A percentile compares a stretch with the other conserved stretches of the same genome.
Evolutionary conservation across 2,888 invertebrate species (phyloP).

Genomic region (Hoplodrina blanda): DNA sequence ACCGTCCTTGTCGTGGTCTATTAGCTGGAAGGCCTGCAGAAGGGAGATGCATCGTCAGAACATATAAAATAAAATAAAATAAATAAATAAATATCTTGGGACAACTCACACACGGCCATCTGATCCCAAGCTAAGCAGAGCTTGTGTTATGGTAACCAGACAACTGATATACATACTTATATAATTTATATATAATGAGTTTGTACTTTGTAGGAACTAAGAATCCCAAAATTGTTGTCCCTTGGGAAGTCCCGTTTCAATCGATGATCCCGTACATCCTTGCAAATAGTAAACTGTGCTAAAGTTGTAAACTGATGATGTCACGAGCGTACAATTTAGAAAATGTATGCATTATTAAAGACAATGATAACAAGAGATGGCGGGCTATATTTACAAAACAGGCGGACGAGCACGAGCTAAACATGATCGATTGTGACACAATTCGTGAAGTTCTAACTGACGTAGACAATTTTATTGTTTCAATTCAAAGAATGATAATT

Average conservation of each 20-base stretch:
- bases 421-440: slow-evolving; percentile 61
- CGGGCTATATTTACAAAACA: slow-evolving; percentile 78
- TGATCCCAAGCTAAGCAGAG: too few species aligned
- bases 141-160: too few species aligned
- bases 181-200: too few species aligned
- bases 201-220: neutral
- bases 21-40: slow-evolving; percentile 96
- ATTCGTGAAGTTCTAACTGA: slow-evolving; percentile 59
- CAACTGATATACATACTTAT: too few species aligned
- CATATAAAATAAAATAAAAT: too few species aligned
- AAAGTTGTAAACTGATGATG: slow-evolving; percentile 57
- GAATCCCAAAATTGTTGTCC: neutral
- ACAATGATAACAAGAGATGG: slow-evolving; percentile 54
- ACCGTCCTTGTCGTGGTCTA: slow-evolving; percentile 98
- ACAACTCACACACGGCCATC: too few species aligned
- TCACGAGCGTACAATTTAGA: slow-evolving; percentile 66
- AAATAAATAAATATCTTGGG: too few species aligned
- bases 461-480: slow-evolving; percentile 41
- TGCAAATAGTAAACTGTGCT: slow-evolving; percentile 24
- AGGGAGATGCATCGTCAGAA: slow-evolving; percentile 37
- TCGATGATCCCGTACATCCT: neutral
- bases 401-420: slow-evolving; percentile 72
- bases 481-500: slow-evolving; percentile 43
- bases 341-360: slow-evolving; percentile 60
- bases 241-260: neutral